Evolutionary conservation across 2,888 invertebrate genomes (phyloP).

Genomic region (Adineta ricciae): DNA sequence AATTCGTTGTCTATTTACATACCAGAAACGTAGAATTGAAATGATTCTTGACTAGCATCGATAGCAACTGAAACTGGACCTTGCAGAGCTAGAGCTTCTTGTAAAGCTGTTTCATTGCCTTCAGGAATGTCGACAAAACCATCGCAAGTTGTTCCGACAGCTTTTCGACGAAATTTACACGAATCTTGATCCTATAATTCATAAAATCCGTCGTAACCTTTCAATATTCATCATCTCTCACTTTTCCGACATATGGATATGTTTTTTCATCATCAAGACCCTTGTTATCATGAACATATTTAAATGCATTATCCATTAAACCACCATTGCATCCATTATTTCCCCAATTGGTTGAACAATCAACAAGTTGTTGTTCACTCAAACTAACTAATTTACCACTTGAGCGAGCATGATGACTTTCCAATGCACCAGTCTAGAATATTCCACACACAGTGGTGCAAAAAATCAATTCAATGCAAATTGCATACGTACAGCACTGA

Average conservation of each 20-base stretch:
- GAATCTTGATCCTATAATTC: constrained; percentile 37
- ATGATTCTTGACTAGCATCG: constrained; percentile 38
- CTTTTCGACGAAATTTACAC: constrained; percentile 43
- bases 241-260: constrained; percentile 36
- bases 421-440: constrained; percentile 34
- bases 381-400: constrained; percentile 66
- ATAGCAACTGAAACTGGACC: constrained; percentile 41
- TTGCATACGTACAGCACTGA: constrained; percentile 45
- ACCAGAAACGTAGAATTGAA: constrained; percentile 58
- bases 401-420: constrained; percentile 60
- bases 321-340: constrained; percentile 81
- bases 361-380: constrained; percentile 81
- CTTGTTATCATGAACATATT: constrained; percentile 35
- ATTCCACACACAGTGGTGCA: too few species aligned
- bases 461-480: background rate
- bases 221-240: background rate
- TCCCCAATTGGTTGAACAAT: constrained; percentile 66
- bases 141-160: constrained; percentile 43
- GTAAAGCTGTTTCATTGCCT: constrained; percentile 39
- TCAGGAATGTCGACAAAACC: constrained; percentile 44
- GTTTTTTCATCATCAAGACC: constrained; percentile 43
- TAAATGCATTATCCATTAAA: constrained; percentile 37
- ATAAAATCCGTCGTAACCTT: background rate
- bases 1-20: background rate
- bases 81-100: constrained; percentile 41